phyloP scores from a whole-genome alignment of 2,888 invertebrate genomes.

The Lepidochitona cinerea region DNA sequence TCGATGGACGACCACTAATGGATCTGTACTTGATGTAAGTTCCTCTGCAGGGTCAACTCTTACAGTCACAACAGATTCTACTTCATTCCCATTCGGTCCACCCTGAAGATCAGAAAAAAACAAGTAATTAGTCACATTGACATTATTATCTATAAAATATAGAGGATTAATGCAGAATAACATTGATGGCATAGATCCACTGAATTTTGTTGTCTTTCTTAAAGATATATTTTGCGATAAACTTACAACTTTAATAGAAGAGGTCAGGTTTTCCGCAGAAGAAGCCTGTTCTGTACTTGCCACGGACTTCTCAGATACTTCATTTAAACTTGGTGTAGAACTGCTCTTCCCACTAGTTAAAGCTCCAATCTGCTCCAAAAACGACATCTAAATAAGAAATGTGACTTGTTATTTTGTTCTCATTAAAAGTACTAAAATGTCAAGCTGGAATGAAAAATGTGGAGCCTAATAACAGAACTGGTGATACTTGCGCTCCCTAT shows the following conservation, averaged over 20 bases:
- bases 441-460: not conserved
- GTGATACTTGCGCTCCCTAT: not conserved
- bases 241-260: conserved; percentile 65
- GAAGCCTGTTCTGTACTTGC: conserved; percentile 95
- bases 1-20: conserved; percentile 6
- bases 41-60: conserved; percentile 60
- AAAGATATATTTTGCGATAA: too few species aligned
- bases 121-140: too few species aligned
- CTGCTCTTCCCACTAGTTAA: conserved; percentile 91
- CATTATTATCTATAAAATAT: too few species aligned
- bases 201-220: not conserved
- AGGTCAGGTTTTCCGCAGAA: conserved; percentile 88
- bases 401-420: not conserved
- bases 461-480: not conserved
- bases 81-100: too few species aligned
- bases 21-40: not conserved
- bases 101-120: too few species aligned
- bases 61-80: conserved; percentile 54
- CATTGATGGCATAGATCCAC: not conserved
- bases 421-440: not conserved
- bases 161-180: too few species aligned
- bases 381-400: not conserved
- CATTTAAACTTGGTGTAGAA: conserved; percentile 89
- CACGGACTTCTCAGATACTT: conserved; percentile 85
- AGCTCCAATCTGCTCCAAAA: conserved; percentile 62